Evolutionary conservation across 2,888 invertebrate species (phyloP), one percentile per base, ranked within the genome.

Genomic region (Apamea anceps): DNA sequence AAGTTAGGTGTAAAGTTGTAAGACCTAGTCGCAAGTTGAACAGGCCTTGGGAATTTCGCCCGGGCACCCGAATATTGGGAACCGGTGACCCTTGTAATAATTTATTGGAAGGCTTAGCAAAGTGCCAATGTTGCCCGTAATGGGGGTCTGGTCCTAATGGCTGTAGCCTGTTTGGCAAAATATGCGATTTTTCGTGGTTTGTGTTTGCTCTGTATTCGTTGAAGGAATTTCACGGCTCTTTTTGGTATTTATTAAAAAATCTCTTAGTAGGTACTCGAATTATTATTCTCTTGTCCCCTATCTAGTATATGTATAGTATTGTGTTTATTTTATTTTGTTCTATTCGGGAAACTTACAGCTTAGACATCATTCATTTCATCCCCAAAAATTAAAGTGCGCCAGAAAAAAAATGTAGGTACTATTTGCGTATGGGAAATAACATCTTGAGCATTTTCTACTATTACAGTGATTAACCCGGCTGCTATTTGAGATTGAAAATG

Each of bases 61-160:
- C 57, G 42, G n/a, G 28, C 28, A 18, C 25, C 48, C 48, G 32
- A 78, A 82, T 70, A 71, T 71, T 68, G 57, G 48, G 60, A 48
- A 51, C 77, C 57, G 77, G 72, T 74, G 67, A 73, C 81, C 85
- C 84, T 76, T 74, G 79, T 77, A 72, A 79, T 80, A 82, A 86
- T 87, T 87, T 87, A 84, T 87, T 21, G 77, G 13, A 48, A 18
- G 51, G 54, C 77, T 86, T 80, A 75, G 57, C 5, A 45, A 77
- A 74, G 65, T 60, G 71, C 71, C 51, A 76, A 79, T 72, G 79
- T 80, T 74, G 72, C 45, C 18, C 37, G 28, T 66, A 68, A 85
- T 37, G 37, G 82, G 45, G 70, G 73, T 68, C 84, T 85, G 83
- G 6, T 57, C 32, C 25, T 78, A 80, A 83, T 77, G 42, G 76